Evolutionary conservation across 2,113 vertebrate species (phyloP).

Genomic region (Amblyopsis rosae): DNA sequence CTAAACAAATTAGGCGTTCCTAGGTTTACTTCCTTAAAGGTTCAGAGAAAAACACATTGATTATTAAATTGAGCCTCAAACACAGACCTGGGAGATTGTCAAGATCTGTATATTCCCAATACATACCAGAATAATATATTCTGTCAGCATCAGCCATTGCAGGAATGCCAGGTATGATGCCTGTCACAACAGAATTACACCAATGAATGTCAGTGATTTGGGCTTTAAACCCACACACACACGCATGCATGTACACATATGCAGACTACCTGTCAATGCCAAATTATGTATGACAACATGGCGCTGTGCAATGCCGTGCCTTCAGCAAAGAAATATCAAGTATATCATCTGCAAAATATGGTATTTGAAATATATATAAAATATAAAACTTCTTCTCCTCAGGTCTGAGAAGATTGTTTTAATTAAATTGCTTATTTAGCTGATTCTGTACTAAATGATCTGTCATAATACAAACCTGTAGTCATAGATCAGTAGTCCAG

Average conservation of each 20-base stretch:
- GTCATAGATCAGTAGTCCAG: neutral
- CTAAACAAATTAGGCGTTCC: neutral
- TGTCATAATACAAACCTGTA: slow-evolving; percentile 20
- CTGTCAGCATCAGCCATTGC: slow-evolving; percentile 28
- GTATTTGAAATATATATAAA: no score
- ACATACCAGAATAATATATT: slow-evolving; percentile 16
- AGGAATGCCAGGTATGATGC: slow-evolving; percentile 44
- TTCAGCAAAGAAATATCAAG: no score
- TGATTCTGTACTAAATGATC: neutral
- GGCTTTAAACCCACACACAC: neutral
- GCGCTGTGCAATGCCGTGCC: no score
- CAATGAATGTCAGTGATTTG: neutral
- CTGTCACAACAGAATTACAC: neutral
- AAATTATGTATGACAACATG: neutral
- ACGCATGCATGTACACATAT: neutral
- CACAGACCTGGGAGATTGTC: slow-evolving; percentile 11
- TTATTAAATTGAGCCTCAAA: neutral
- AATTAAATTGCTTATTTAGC: neutral
- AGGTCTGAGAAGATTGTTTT: no score
- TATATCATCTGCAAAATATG: no score
- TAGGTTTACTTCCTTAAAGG: no score
- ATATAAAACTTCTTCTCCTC: no score
- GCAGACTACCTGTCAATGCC: neutral
- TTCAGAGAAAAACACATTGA: neutral
- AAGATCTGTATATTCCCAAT: slow-evolving; percentile 20